These are phyloP conservation scores for Trichacis sp. DNA, from an alignment of 2,888 invertebrate species.

Conservation along the genomic window DNA sequence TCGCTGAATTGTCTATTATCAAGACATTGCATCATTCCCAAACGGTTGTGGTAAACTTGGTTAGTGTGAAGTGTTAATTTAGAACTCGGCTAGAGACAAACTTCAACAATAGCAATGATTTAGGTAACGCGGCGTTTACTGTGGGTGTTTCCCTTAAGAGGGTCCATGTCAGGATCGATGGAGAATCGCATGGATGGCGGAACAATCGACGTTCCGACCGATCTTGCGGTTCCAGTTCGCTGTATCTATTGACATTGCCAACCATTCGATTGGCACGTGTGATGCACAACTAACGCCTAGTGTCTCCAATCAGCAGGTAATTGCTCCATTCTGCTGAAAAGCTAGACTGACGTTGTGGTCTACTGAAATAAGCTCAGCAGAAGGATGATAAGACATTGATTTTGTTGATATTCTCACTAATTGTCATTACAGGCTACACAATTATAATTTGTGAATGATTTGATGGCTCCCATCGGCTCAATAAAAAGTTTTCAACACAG, in stretches of 20 bases:
- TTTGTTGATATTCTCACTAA: no score
- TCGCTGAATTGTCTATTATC: no score
- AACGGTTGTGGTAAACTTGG: not conserved
- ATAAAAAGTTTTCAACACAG: no score
- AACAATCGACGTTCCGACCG: slow-evolving; percentile 46
- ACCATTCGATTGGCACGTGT: slow-evolving; percentile 61
- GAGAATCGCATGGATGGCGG: slow-evolving; percentile 38
- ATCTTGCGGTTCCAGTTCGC: slow-evolving; percentile 58
- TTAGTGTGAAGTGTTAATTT: not conserved
- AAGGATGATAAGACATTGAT: no score
- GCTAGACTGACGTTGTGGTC: slow-evolving; percentile 38
- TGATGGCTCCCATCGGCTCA: no score
- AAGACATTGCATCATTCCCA: no score
- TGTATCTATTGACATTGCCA: slow-evolving; percentile 65
- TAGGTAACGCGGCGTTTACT: slow-evolving; percentile 21
- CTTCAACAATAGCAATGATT: slow-evolving; percentile 17
- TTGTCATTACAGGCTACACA: no score
- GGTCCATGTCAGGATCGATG: slow-evolving; percentile 31
- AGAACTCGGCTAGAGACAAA: not conserved
- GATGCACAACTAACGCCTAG: slow-evolving; percentile 57
- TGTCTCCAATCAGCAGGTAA: slow-evolving; percentile 66
- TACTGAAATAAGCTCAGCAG: slow-evolving; percentile 34
- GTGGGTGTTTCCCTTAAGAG: slow-evolving; percentile 30
- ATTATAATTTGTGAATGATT: no score
- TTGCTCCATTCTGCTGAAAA: slow-evolving; percentile 60